These are phyloP conservation scores for Lacerta agilis DNA, from an alignment of 2,797 vertebrate genomes.

Conservation along the genomic window DNA sequence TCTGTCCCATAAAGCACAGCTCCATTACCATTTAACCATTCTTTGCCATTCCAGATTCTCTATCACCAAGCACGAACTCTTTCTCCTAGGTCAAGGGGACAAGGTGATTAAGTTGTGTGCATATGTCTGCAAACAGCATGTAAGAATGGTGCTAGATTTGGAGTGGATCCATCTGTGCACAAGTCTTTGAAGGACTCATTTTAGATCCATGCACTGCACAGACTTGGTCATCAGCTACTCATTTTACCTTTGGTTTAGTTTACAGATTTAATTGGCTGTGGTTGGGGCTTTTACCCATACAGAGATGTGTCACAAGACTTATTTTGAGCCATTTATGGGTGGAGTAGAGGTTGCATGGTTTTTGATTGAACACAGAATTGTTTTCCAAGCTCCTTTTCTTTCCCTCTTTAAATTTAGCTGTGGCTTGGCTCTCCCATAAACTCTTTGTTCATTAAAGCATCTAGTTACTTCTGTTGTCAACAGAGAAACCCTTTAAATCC, in stretches of 20 bases:
- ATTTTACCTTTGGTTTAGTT: constrained; percentile 70
- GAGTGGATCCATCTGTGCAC: constrained; percentile 52
- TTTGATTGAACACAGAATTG: constrained; percentile 68
- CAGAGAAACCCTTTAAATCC: constrained; percentile 61
- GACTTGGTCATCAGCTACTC: constrained; percentile 51
- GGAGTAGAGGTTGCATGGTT: constrained; percentile 55
- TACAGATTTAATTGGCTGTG: constrained; percentile 64
- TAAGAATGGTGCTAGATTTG: constrained; percentile 52
- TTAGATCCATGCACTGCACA: constrained; percentile 29
- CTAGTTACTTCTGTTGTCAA: constrained; percentile 71
- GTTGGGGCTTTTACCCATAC: constrained; percentile 54
- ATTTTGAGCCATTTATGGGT: constrained; percentile 48
- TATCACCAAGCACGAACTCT: constrained; percentile 38
- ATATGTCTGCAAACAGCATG: constrained; percentile 52
- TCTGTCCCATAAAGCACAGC: constrained; percentile 75
- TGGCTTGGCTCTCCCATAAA: constrained; percentile 67
- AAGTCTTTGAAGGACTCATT: constrained; percentile 56
- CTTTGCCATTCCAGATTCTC: constrained; percentile 73
- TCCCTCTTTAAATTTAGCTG: constrained; percentile 66
- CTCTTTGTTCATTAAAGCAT: constrained; percentile 68
- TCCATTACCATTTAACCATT: constrained; percentile 78
- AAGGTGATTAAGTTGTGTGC: constrained; percentile 35
- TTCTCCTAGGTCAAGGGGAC: constrained; percentile 26
- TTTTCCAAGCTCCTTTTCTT: constrained; percentile 66
- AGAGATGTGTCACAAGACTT: constrained; percentile 62